phyloP scores from a whole-genome alignment of 2,888 invertebrate species.

The Nesidiocoris tenuis region DNA sequence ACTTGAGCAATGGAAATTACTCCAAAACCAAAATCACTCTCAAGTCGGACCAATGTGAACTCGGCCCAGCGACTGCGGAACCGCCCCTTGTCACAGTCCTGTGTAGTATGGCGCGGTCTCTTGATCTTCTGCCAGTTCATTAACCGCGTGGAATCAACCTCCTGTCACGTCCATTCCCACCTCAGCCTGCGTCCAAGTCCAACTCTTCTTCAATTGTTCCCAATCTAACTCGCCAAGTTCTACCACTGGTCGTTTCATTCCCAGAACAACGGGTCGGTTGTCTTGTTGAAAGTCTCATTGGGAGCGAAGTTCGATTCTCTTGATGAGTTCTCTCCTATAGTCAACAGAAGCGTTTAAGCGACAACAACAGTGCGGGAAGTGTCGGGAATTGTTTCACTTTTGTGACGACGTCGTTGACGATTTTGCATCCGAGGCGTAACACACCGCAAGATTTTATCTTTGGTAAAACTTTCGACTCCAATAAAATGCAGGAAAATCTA shows the following conservation, averaged over 20 bases:
- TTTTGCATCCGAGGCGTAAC: too few species aligned
- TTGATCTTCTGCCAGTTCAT: slow-evolving; percentile 36
- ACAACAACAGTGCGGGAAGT: too few species aligned
- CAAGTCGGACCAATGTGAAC: not conserved
- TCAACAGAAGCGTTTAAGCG: not conserved
- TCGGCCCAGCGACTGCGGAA: not conserved
- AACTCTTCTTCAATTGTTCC: slow-evolving; percentile 4
- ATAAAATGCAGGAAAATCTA: too few species aligned
- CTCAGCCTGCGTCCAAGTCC: not conserved
- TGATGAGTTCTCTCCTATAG: not conserved
- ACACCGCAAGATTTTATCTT: too few species aligned
- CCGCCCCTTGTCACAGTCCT: slow-evolving; percentile 1
- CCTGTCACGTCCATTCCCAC: slow-evolving; percentile 24
- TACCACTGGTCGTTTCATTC: not conserved
- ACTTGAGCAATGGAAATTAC: too few species aligned
- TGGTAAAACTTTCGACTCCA: too few species aligned
- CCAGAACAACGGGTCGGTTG: not conserved
- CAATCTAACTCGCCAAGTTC: slow-evolving; percentile 4
- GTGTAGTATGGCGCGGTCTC: slow-evolving; percentile 3
- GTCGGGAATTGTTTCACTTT: too few species aligned
- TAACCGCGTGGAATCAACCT: slow-evolving; percentile 11
- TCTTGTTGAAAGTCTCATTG: not conserved
- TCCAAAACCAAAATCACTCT: too few species aligned
- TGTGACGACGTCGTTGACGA: too few species aligned
- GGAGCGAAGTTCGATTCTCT: not conserved